phyloP scores from a whole-genome alignment of 2,888 invertebrate species.

The Volucella inanis region DNA sequence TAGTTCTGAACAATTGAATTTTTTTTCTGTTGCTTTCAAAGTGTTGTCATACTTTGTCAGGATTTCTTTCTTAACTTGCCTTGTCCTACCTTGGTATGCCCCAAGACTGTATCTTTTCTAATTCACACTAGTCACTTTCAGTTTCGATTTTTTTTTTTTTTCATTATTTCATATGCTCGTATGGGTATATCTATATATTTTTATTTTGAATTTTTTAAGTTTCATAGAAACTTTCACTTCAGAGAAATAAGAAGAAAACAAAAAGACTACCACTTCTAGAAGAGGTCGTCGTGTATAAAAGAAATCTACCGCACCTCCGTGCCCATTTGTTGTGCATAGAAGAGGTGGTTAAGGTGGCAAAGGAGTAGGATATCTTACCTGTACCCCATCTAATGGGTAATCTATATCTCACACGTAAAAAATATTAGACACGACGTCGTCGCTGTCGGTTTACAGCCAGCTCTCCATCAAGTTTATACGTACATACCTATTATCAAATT shows the following conservation, averaged over 20 bases:
- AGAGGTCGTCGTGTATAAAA: slow-evolving; percentile 42
- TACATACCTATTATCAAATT: slow-evolving; percentile 62
- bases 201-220: not conserved
- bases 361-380: slow-evolving; percentile 52
- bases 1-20: not conserved
- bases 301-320: slow-evolving; percentile 34
- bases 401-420: slow-evolving; percentile 71
- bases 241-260: not conserved
- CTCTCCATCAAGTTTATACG: slow-evolving; percentile 38
- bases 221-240: slow-evolving; percentile 40
- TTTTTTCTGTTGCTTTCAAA: slow-evolving; percentile 6
- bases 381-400: slow-evolving; percentile 70
- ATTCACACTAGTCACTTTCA: slow-evolving; percentile 39
- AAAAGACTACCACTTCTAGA: slow-evolving; percentile 37
- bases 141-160: slow-evolving; percentile 30
- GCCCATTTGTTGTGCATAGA: slow-evolving; percentile 21
- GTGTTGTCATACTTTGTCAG: slow-evolving; percentile 40
- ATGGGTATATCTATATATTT: too few species aligned
- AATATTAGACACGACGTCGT: slow-evolving; percentile 68
- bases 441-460: slow-evolving; percentile 45
- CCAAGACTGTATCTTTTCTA: slow-evolving; percentile 22
- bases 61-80: slow-evolving; percentile 28
- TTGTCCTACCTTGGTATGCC: slow-evolving; percentile 31
- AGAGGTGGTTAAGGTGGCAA: too few species aligned
- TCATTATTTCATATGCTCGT: not conserved